Evolutionary conservation across 30 jellyfish, hydroid and myxozoan species (phyloP), one percentile per base, ranked within the genome.

Genomic region (Calvadosia cruxmelitensis): DNA sequence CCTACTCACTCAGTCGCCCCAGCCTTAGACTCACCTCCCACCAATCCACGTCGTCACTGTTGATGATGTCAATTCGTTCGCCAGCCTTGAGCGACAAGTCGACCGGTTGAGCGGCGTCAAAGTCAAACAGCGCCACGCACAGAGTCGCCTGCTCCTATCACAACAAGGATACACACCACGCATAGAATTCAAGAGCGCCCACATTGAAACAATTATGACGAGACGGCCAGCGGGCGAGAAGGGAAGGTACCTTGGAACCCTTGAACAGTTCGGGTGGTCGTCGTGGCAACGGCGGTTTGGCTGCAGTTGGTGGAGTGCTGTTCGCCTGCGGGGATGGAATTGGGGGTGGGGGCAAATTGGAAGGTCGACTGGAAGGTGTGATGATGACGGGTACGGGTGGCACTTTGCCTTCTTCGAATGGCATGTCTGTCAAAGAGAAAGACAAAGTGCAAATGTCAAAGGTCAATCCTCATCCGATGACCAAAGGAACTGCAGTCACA

Each of bases 21-120:
- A n/a, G n/a, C n/a, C n/a, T n/a, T n/a, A n/a, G n/a, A 27, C 84
- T 49, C 33, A 92, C 97, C 81, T 77, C 74, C 97, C 97, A 87
- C 97, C 97, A 87, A 35, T 80, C 94, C 2, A 52, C 84, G 51
- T 80, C 66, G 16, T 80, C 50, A 29, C 67, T 52, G 49, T 70
- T 81, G 29, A 79, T 33, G 13, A 87, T 57, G 64, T 87, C 77
- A 1, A 87, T 77, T 35, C 50, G 71, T 25, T 66, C 75, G 15
- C 97, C 97, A 66, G 94, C 93, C 57, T 42, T 42, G 57, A 42
- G 27, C 24, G 32, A 57, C 24, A 57, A 31, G 29, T 65, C 82
- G 5, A 50, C 34, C 3, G 25, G 27, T 28, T 67, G 35, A 31
- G 73, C 52, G 33, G 73, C 73, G 24, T 66, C 70, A 49, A 64